Base-by-base conservation (phyloP, 1,140 invertebrate genomes). In the Drosophila ogumai region DNA sequence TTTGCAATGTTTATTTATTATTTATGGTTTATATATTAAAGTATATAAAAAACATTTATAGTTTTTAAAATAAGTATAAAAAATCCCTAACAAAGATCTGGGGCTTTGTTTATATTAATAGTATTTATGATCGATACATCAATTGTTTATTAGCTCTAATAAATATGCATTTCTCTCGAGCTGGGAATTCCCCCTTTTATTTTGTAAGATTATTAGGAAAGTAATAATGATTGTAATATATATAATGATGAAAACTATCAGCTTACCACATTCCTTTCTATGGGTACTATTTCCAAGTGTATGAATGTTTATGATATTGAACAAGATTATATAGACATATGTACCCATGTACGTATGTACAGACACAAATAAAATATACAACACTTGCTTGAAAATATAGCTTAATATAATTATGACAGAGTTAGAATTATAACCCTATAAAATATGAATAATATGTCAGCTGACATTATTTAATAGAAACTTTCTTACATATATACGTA, bases 141-240 rank as follows among this genome's bases (percentile, higher is more conserved):
- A n/a, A 0, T 12, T 32, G 28, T 32, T 32, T 32, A 12, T 3
- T 9, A 50, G 47, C n/a, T 32, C 9, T 12, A 3, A 49, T 17
- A n/a, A n/a, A 25, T n/a, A 5, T 28, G 19, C 10, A 12, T 3
- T 17, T 15, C 2, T 15, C 3, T 46, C 1, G 9, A 44, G 9
- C 17, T 9, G 49, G 49, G 49, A 52, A 13, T 19, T 34, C 49
- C 49, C 41, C 49, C 49, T 13, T 50, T 50, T 17, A 7, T 32
- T 12, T 4, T 17, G 15, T 13, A 6, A 7, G 1, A 5, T 3
- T 44, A 19, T 22, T 22, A 6, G n/a, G 4, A 17, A 6, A 22
- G 6, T 32, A 8, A 9, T 32, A 8, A 32, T 32, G 7, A 32
- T 32, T 32, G 31, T 7, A 32, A 13, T 15, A 6, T 1, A 15